Conservation (phyloP, 2,888 invertebrate species). For the Gasteruption jaculator region DNA sequence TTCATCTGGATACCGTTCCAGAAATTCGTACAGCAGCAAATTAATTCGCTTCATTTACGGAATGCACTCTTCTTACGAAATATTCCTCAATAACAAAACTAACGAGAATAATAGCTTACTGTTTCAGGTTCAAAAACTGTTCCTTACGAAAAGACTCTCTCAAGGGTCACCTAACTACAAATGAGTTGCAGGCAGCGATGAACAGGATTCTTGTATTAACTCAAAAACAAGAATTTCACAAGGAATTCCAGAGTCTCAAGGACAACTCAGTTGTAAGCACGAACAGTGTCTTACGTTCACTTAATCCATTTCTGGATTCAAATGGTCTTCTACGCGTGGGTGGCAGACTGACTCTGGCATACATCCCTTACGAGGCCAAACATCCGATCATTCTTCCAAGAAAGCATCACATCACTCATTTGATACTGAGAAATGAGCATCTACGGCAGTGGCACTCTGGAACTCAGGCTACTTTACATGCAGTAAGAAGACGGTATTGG, state of each 20-base stretch:
- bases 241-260: neutral
- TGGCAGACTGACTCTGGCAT: constrained; percentile 5
- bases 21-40: neutral
- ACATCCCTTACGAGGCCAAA: constrained; percentile 3
- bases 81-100: neutral
- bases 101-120: constrained; percentile 3
- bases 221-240: neutral
- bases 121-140: constrained; percentile 4
- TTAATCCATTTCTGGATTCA: constrained; percentile 10
- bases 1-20: neutral
- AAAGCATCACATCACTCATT: constrained; percentile 5
- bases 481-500: constrained; percentile 5
- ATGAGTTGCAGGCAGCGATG: neutral
- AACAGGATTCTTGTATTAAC: constrained; percentile 1
- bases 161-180: constrained; percentile 1
- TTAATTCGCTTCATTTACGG: neutral
- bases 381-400: constrained; percentile 9
- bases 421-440: constrained; percentile 6
- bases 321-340: constrained; percentile 9
- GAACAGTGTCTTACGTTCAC: neutral
- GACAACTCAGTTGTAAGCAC: neutral
- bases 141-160: neutral
- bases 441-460: constrained; percentile 5
- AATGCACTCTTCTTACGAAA: neutral
- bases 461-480: constrained; percentile 8